phyloP scores from a whole-genome alignment of 2,113 vertebrate species.

The Oryzias woworae region DNA sequence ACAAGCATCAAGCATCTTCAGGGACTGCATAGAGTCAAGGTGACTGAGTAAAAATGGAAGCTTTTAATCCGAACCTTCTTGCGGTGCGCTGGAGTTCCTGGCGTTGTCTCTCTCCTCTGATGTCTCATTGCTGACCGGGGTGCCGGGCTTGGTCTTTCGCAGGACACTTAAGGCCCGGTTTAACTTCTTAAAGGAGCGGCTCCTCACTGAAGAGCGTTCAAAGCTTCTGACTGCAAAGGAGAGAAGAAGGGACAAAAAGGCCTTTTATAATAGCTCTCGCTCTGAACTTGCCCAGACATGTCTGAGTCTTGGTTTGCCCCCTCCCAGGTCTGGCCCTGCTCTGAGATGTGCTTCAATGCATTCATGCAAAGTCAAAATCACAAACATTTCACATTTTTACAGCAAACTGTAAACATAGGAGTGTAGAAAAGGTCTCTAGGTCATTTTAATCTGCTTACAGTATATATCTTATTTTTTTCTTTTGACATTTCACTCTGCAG shows the following conservation, averaged over 20 bases:
- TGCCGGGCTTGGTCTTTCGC: constrained; percentile 91
- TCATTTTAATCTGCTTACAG: too few species aligned
- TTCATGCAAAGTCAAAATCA: too few species aligned
- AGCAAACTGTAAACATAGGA: too few species aligned
- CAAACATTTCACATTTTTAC: too few species aligned
- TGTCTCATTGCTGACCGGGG: constrained; percentile 79
- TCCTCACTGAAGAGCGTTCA: constrained; percentile 88
- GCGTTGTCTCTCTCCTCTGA: constrained; percentile 79
- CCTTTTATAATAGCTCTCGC: constrained; percentile 61
- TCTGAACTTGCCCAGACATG: constrained; percentile 71
- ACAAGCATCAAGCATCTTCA: constrained; percentile 8
- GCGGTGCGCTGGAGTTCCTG: constrained; percentile 78
- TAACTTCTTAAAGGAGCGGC: constrained; percentile 92
- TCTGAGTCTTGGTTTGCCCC: constrained; percentile 26
- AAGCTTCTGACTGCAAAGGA: constrained; percentile 83
- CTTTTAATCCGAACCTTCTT: constrained; percentile 79
- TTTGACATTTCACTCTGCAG: too few species aligned
- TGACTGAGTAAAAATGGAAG: not conserved
- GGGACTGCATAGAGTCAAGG: not conserved
- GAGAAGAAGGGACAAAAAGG: constrained; percentile 25
- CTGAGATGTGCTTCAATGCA: too few species aligned
- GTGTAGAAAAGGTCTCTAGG: too few species aligned
- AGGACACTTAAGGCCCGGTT: constrained; percentile 92
- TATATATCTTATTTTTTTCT: too few species aligned
- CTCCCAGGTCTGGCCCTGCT: too few species aligned